A percentile compares a stretch with the other conserved stretches of the same genome.
phyloP scores from a whole-genome alignment of 2,113 vertebrate genomes.

The Tursiops truncatus region DNA sequence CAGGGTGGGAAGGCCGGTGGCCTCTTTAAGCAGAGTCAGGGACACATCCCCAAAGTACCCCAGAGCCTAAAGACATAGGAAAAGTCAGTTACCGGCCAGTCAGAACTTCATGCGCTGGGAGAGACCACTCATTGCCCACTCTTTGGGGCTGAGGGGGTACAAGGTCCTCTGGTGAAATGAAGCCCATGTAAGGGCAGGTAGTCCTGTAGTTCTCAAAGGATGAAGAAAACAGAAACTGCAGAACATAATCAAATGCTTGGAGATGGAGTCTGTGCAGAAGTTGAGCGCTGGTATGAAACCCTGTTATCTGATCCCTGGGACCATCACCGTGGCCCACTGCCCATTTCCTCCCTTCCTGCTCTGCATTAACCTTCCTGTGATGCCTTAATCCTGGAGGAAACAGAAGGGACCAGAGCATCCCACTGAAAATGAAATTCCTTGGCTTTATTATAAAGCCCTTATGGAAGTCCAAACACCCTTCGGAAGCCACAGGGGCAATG shows the following conservation, averaged over 20 bases:
- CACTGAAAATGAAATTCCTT: not conserved
- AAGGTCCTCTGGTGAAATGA: not conserved
- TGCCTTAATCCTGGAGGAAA: not conserved
- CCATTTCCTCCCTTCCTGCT: not conserved
- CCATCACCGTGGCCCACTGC: not conserved
- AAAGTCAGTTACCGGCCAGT: not conserved
- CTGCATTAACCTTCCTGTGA: not conserved
- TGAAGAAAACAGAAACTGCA: not conserved
- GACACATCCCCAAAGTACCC: not conserved
- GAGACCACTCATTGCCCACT: not conserved
- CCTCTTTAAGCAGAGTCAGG: not conserved
- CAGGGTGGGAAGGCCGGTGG: not conserved
- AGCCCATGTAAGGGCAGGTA: not conserved
- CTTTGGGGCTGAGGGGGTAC: not conserved
- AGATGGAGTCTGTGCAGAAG: not conserved
- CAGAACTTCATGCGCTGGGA: not conserved
- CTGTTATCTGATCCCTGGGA: not conserved
- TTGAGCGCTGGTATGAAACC: not conserved
- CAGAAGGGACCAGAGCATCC: not conserved
- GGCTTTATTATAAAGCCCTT: not conserved
- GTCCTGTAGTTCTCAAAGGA: not conserved
- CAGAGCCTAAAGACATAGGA: not conserved
- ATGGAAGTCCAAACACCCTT: not conserved
- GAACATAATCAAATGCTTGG: not conserved
- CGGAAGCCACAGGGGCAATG: not conserved